phyloP scores from a whole-genome alignment of 2,888 invertebrate species.

The Neocrepidodera transversa region DNA sequence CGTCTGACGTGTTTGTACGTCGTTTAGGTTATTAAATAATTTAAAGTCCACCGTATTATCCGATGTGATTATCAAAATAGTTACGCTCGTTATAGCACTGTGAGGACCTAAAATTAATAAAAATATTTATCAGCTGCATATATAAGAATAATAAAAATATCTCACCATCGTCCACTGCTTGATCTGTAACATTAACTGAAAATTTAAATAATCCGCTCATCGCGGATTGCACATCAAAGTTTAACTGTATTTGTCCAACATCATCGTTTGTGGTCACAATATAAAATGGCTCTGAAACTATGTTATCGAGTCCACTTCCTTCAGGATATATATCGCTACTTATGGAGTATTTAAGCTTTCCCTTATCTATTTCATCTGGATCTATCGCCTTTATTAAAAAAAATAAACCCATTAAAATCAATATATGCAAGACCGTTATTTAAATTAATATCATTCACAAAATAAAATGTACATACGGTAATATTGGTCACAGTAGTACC shows the following conservation, averaged over 20 bases:
- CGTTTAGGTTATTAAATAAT: constrained; percentile 63
- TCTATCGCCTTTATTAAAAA: constrained; percentile 64
- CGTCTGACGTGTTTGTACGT: constrained; percentile 59
- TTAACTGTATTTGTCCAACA: constrained; percentile 62
- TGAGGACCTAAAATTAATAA: constrained; percentile 42
- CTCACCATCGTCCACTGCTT: constrained; percentile 40
- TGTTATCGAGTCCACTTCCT: constrained; percentile 40
- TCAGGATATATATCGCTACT: constrained; percentile 33
- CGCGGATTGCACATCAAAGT: constrained; percentile 62
- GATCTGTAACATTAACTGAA: constrained; percentile 63
- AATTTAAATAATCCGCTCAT: constrained; percentile 72
- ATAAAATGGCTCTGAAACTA: constrained; percentile 52
- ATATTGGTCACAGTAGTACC: constrained; percentile 34
- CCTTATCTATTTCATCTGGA: constrained; percentile 49
- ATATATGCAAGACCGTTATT: too few species aligned
- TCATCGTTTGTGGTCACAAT: constrained; percentile 7
- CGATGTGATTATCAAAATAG: constrained; percentile 67
- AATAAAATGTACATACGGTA: constrained; percentile 33
- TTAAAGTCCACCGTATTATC: constrained; percentile 65
- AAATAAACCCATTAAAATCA: too few species aligned
- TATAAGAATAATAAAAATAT: neutral
- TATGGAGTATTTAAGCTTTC: constrained; percentile 45
- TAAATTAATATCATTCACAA: too few species aligned
- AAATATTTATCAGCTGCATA: neutral
- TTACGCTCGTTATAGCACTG: constrained; percentile 61